Base-by-base conservation (phyloP, 2,888 invertebrate species). In the Amblyjoppa fuscipennis region DNA sequence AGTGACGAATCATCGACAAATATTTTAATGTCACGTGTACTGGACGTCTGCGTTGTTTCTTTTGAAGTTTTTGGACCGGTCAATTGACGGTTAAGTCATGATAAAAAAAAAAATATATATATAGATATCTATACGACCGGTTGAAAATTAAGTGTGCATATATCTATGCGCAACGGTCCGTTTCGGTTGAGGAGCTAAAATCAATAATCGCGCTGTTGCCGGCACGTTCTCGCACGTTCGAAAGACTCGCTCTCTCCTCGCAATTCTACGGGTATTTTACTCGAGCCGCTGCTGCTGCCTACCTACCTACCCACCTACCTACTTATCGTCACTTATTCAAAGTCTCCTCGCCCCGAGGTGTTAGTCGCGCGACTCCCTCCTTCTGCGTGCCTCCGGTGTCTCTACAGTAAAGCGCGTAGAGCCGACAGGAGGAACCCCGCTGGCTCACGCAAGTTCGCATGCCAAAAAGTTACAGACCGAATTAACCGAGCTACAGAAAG, bases 261-360 rank as follows among this genome's bases (percentile, higher is more conserved):
- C 82, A 41, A n/a, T 13, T 69, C 80, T 75, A 59, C 28, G 28
- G 74, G 66, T 71, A 49, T 75, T 41, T 71, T 64, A 25, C 70
- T 76, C 45, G 25, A 38, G 28, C 68, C 89, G 90, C 82, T 71
- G 82, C 82, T 51, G 89, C 91, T 88, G 88, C 89, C 91, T 93
- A 93, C 93, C 93, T 92, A 93, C 92, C 93, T 93, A 93, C 92
- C 93, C 92, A 93, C 93, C 93, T 93, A 93, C 93, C 93, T 93
- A 93, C 93, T 93, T 93, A 93, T 92, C 93, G 91, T 91, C 92
- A 90, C 91, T 92, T 92, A 92, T 93, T 90, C 91, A 90, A 80
- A 83, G 83, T 79, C 66, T 73, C 74, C 74, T 80, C 76, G 81
- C 90, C 87, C 89, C 90, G 87, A 89, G 87, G 81, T 89, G 88